phyloP scores from a whole-genome alignment of 2,888 invertebrate species.

The Lasioglossum leucozonium region DNA sequence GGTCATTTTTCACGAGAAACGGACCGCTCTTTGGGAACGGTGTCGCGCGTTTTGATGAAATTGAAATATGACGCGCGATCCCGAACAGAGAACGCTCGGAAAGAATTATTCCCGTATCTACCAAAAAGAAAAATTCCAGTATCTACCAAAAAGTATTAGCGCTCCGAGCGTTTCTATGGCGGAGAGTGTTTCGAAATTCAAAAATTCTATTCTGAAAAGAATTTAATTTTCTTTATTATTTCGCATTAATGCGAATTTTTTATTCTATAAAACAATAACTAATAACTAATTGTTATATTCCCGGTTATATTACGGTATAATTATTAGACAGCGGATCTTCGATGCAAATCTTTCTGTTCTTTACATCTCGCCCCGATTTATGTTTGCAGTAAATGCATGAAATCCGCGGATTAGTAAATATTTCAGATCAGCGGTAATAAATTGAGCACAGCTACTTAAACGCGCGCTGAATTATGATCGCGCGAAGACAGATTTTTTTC shows the following conservation, averaged over 20 bases:
- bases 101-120: neutral
- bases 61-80: neutral
- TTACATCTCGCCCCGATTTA: neutral
- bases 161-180: neutral
- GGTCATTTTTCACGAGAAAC: constrained; percentile 7
- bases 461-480: neutral
- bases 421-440: neutral
- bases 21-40: neutral
- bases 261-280: too few relatives aligned
- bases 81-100: neutral
- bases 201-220: neutral
- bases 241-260: neutral
- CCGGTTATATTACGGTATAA: neutral
- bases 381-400: neutral
- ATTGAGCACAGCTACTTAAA: neutral
- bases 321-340: neutral
- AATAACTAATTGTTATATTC: too few relatives aligned
- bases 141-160: neutral
- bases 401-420: neutral
- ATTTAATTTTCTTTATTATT: neutral
- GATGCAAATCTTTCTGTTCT: neutral
- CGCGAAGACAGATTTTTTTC: neutral
- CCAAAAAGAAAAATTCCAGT: neutral
- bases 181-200: neutral
- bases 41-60: neutral